phyloP scores from a whole-genome alignment of 2,797 vertebrate species.

The Alcedo quadribrachys region DNA sequence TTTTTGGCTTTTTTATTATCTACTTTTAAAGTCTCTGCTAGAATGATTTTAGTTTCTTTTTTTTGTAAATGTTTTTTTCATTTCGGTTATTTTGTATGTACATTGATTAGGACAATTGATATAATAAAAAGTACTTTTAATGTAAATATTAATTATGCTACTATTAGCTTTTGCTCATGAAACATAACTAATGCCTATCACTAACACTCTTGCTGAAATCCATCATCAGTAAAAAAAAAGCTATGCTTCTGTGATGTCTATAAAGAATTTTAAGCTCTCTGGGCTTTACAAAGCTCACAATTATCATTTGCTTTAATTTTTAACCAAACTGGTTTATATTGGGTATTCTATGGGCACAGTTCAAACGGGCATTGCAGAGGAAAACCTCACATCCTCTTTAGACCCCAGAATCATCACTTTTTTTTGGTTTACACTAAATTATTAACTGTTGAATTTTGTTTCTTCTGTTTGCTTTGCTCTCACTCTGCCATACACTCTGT shows the following conservation, averaged over 20 bases:
- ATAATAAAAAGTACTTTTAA: slow-evolving; percentile 32
- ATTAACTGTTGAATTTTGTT: slow-evolving; percentile 22
- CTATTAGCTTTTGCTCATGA: slow-evolving; percentile 27
- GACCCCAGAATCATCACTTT: background rate
- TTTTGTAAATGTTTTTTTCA: slow-evolving; percentile 30
- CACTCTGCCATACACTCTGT: slow-evolving; percentile 32
- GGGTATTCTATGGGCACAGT: background rate
- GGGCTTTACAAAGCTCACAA: background rate
- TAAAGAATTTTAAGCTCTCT: background rate
- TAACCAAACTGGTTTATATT: background rate
- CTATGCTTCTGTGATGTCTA: background rate
- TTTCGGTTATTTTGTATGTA: slow-evolving; percentile 33
- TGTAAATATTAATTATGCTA: slow-evolving; percentile 45
- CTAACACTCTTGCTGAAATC: background rate
- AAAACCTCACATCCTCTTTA: slow-evolving; percentile 7
- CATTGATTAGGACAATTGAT: slow-evolving; percentile 22
- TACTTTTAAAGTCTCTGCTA: slow-evolving; percentile 3
- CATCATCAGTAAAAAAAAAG: background rate
- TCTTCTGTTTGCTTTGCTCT: slow-evolving; percentile 64
- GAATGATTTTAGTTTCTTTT: slow-evolving; percentile 29
- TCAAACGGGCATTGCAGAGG: slow-evolving; percentile 7
- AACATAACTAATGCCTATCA: slow-evolving; percentile 24
- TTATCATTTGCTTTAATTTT: slow-evolving; percentile 7
- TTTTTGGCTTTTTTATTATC: background rate
- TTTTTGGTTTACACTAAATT: slow-evolving; percentile 30